Base-by-base conservation (phyloP, 2,797 vertebrate species). In the Pantherophis vulpinus region DNA sequence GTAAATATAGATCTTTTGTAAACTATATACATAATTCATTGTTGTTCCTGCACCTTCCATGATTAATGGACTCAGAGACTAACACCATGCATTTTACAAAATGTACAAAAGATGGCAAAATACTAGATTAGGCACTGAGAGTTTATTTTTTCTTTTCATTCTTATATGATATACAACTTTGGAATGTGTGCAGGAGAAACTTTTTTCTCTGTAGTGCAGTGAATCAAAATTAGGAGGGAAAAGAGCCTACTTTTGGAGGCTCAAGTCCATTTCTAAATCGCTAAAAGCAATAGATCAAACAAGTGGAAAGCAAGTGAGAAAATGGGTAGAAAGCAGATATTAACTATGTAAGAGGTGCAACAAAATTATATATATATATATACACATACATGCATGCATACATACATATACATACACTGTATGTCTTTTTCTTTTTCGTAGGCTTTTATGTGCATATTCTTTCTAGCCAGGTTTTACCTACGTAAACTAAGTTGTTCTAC, bases 1-100 rank as follows among this genome's bases (percentile, higher is more conserved):
- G n/a, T 92, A 92, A 58, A 92, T 74, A 32, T 55, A 63, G 86
- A 60, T 13, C 83, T 91, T 88, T 83, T 60, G 66, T 42, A 60
- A 83, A 61, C 88, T 54, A 70, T 32, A 42, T 29, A 27, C 54
- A 32, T 89, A 79, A 59, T 42, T 83, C 88, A 59, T 23, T 86
- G 51, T 83, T 83, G 74, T 89, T 32, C 37, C 42, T 29, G 13
- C 23, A 47, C 29, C 18, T 92, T 89, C 83, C 56, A 86, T 89
- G 56, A 92, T 61, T 54, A 6, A 51, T 86, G 29, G 70, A 51
- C 66, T 16, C 55, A 7, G 87, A 59, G 56, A 83, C 83, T 86
- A 89, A 47, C 56, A 86, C 70, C 42, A 18, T 32, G 23, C 9
- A 89, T 86, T 89, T 89, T 61, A 61, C 70, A 54, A 27, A 92